These are phyloP conservation scores for Sicus ferrugineus DNA, from an alignment of 2,888 invertebrate species.

Conservation along the genomic window DNA sequence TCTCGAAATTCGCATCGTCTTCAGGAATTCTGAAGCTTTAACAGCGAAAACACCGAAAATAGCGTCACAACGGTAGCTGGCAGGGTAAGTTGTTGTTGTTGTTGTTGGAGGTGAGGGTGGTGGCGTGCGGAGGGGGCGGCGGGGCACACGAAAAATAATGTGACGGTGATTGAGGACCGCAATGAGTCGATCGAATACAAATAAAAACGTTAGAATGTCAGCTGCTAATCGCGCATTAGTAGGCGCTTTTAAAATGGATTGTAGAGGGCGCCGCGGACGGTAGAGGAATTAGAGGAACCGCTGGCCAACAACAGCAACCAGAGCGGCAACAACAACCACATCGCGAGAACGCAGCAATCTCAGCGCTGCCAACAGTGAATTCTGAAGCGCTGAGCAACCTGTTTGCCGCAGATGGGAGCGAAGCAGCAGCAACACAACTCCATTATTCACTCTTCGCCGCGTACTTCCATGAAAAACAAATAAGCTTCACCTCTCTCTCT, in stretches of 20 bases:
- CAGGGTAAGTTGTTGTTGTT: too few relatives aligned
- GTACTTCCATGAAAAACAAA: background rate
- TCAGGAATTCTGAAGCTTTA: background rate
- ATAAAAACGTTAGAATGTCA: slow-evolving; percentile 52
- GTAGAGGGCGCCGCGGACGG: slow-evolving; percentile 39
- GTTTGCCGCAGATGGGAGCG: slow-evolving; percentile 45
- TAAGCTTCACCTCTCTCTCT: slow-evolving; percentile 25
- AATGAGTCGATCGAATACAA: slow-evolving; percentile 61
- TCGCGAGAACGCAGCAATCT: slow-evolving; percentile 21
- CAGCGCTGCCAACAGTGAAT: slow-evolving; percentile 13
- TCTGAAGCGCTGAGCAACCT: slow-evolving; percentile 49
- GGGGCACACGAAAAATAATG: slow-evolving; percentile 53
- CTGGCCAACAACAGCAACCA: background rate
- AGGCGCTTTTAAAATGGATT: slow-evolving; percentile 55
- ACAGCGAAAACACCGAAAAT: background rate
- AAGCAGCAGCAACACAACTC: background rate
- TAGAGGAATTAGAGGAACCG: background rate
- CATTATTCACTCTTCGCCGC: background rate
- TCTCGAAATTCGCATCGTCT: too few relatives aligned
- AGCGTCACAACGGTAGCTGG: too few relatives aligned
- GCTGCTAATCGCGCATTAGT: slow-evolving; percentile 57
- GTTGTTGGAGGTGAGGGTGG: too few relatives aligned
- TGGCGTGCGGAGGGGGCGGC: background rate
- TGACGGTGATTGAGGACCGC: slow-evolving; percentile 60
- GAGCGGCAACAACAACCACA: slow-evolving; percentile 12